Percentiles rank a stretch among this genome's conserved stretches.
These are phyloP conservation scores for Gouania willdenowi DNA, from an alignment of 2,797 vertebrate species.

Conservation along the genomic window DNA sequence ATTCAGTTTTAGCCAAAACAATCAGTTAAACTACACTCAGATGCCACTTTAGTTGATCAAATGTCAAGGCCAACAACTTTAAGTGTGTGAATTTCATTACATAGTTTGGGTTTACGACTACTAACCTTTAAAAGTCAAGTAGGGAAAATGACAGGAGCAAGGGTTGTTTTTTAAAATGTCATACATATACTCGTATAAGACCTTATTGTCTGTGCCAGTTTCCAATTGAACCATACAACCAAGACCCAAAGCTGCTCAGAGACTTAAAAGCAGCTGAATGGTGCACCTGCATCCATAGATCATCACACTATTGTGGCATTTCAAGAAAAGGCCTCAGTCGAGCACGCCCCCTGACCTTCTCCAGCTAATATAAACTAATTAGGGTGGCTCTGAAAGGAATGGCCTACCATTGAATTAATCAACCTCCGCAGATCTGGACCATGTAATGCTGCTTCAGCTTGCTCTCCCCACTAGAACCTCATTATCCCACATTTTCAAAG, in stretches of 20 bases:
- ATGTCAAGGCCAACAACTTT: too few relatives aligned
- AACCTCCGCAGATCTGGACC: constrained; percentile 70
- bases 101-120: constrained; percentile 46
- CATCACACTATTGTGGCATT: constrained; percentile 91
- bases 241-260: constrained; percentile 77
- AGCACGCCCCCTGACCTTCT: constrained; percentile 88
- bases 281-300: constrained; percentile 89
- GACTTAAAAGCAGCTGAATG: constrained; percentile 77
- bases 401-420: constrained; percentile 81
- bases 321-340: constrained; percentile 85
- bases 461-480: constrained; percentile 70
- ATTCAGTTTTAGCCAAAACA: too few relatives aligned
- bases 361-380: constrained; percentile 98
- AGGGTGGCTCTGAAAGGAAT: constrained; percentile 78
- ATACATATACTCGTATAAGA: constrained; percentile 77
- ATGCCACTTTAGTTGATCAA: constrained; percentile 29
- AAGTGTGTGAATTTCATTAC: too few relatives aligned
- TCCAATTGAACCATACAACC: constrained; percentile 71
- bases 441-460: constrained; percentile 54
- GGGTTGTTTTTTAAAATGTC: constrained; percentile 57
- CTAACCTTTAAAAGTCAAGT: constrained; percentile 60
- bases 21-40: constrained; percentile 28
- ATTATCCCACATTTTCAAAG: constrained; percentile 81
- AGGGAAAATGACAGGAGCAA: constrained; percentile 35
- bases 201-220: constrained; percentile 79